Evolutionary conservation across 2,113 vertebrate species (phyloP), one percentile per base, ranked within the genome.

Genomic region (Podocnemis expansa): DNA sequence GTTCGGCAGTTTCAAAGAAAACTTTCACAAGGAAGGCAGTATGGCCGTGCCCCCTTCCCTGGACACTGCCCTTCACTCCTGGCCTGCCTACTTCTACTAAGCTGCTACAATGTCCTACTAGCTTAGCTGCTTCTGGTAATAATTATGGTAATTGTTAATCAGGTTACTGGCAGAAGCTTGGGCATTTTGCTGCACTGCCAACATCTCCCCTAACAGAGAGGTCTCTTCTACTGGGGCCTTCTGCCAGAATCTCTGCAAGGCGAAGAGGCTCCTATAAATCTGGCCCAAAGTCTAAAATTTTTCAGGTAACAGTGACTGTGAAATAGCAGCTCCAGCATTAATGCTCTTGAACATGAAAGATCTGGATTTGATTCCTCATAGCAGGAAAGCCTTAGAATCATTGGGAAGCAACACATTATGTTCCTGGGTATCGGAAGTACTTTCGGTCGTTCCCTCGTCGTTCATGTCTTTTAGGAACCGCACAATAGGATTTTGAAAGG

Each of bases 341-440:
- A 70, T 38, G 31, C 34, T 19, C 56, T 58, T 58, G 11, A 70
- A 38, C 16, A 22, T 21, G n/a, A 70, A 38, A 70, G 34, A 34
- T 21, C 17, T 38, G n/a, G 67, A 17, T 38, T 19, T 70, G 19
- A 22, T 38, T 38, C n/a, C n/a, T 73, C 38, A 41, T 2, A 56
- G 49, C 34, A 60, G 24, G 82, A 92, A 93, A 88, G 34, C 80
- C 78, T 93, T 94, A 94, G 91, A 91, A 78, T 7, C 82, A 1
- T 88, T 75, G 82, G 90, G 90, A 82, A 83, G 80, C 58, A 94
- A 87, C 4, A 21, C 54, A 47, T 63, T 95, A 84, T 63, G n/a
- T 88, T 94, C 88, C 67, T 47, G 92, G 75, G 78, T 83, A 82
- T 88, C 87, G 90, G 87, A 90, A 93, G 87, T 93, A 86, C 87